These are phyloP conservation scores for Polietes domitor DNA, from an alignment of 2,888 invertebrate genomes.

Conservation along the genomic window DNA sequence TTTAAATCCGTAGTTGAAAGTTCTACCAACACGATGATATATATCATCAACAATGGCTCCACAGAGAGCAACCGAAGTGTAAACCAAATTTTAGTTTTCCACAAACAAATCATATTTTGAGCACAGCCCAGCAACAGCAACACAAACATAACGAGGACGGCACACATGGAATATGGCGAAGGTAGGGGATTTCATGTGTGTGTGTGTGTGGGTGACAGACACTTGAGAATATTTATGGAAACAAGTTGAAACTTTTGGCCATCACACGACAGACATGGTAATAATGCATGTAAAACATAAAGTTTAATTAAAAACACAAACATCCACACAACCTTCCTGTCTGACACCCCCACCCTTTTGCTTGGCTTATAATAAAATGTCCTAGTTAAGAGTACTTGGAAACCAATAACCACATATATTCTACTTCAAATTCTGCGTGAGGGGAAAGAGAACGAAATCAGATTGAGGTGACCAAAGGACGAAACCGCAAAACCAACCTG, in stretches of 20 bases:
- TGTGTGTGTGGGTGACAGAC: background rate
- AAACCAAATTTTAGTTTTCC: slow-evolving; percentile 33
- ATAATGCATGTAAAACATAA: slow-evolving; percentile 22
- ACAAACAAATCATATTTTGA: slow-evolving; percentile 9
- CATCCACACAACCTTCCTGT: background rate
- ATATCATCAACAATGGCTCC: slow-evolving; percentile 30
- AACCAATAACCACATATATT: too few relatives aligned
- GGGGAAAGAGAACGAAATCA: too few relatives aligned
- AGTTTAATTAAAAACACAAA: slow-evolving; percentile 31
- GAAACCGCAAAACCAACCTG: too few relatives aligned
- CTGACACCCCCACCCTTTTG: background rate
- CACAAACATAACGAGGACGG: background rate
- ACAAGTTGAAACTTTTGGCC: slow-evolving; percentile 26
- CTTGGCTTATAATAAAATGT: background rate
- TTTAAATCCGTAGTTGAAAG: slow-evolving; percentile 18
- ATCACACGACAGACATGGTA: background rate
- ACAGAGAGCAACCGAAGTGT: slow-evolving; percentile 25
- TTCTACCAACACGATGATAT: slow-evolving; percentile 14
- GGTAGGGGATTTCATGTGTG: background rate
- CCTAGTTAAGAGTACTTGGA: background rate
- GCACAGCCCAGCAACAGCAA: background rate
- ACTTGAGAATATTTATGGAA: slow-evolving; percentile 11
- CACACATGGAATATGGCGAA: too few relatives aligned
- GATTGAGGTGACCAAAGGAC: too few relatives aligned
- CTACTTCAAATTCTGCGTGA: too few relatives aligned